Conservation (phyloP, 2,888 invertebrate species). For the Dasypolia templi region DNA sequence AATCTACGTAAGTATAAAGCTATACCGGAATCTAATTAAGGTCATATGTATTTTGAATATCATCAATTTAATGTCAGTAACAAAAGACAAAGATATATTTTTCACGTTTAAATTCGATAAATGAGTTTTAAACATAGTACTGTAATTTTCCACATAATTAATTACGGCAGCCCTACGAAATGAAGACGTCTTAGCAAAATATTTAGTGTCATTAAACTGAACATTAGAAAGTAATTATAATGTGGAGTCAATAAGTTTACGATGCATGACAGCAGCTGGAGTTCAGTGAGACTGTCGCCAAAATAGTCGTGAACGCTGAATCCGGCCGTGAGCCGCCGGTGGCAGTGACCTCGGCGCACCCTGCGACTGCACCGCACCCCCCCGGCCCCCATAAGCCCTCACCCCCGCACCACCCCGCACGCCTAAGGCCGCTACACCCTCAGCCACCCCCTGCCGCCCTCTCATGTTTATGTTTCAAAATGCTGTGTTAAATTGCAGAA, state of each 20-base stretch:
- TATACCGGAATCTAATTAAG: conserved; percentile 35
- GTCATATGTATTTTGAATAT: conserved; percentile 29
- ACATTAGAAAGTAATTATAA: conserved; percentile 45
- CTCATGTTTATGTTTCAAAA: conserved; percentile 65
- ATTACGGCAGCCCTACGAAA: background rate
- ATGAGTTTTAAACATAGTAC: background rate
- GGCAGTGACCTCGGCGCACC: conserved; percentile 92
- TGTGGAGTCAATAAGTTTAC: conserved; percentile 44
- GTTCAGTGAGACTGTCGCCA: conserved; percentile 82
- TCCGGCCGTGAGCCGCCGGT: conserved; percentile 87
- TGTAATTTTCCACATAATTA: conserved; percentile 1
- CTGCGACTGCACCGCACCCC: conserved; percentile 87
- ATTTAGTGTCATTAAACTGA: conserved; percentile 13
- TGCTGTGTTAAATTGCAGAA: conserved; percentile 57
- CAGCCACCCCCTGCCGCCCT: conserved; percentile 53
- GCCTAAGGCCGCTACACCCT: conserved; percentile 67
- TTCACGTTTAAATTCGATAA: conserved; percentile 10
- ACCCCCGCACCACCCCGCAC: conserved; percentile 64
- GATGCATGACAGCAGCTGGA: conserved; percentile 48
- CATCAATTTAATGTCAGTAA: conserved; percentile 20
- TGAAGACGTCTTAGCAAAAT: background rate
- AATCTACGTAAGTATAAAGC: conserved; percentile 22
- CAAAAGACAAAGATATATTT: conserved; percentile 12
- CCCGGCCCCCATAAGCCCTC: conserved; percentile 71
- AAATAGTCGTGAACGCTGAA: conserved; percentile 81